Conservation (phyloP, 2,113 vertebrate species). For the Trichechus manatus region DNA sequence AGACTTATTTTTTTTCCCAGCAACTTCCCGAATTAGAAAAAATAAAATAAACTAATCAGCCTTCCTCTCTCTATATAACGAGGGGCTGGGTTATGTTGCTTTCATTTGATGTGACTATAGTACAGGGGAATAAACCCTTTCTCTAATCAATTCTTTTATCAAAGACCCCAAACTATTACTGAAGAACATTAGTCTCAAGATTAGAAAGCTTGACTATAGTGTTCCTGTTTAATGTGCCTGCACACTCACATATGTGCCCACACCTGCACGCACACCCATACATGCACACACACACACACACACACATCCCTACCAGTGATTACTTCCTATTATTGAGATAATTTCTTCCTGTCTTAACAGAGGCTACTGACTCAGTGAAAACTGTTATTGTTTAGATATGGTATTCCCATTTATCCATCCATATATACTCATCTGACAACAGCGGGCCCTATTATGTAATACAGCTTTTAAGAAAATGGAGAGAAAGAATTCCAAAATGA, state of each 20-base stretch:
- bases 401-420: conserved; percentile 1
- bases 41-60: background rate
- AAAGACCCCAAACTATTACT: background rate
- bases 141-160: conserved; percentile 45
- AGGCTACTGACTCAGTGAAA: conserved; percentile 44
- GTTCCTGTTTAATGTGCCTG: background rate
- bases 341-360: conserved; percentile 51
- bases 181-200: conserved; percentile 43
- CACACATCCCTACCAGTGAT: background rate
- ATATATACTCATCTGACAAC: background rate
- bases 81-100: conserved; percentile 1
- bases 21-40: conserved; percentile 47
- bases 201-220: conserved; percentile 36
- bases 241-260: background rate
- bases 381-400: conserved; percentile 54
- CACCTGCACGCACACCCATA: background rate
- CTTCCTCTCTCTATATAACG: background rate
- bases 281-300: background rate
- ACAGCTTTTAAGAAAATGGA: conserved; percentile 67
- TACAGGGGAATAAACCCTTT: conserved; percentile 29
- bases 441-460: conserved; percentile 70
- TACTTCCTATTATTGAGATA: background rate
- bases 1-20: background rate
- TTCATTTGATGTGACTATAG: conserved; percentile 36
- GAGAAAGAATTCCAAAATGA: conserved; percentile 73